A percentile compares a stretch with the other conserved stretches of the same genome.
Evolutionary conservation across 2,797 vertebrate species (phyloP).

Genomic region (Carcharodon carcharias): DNA sequence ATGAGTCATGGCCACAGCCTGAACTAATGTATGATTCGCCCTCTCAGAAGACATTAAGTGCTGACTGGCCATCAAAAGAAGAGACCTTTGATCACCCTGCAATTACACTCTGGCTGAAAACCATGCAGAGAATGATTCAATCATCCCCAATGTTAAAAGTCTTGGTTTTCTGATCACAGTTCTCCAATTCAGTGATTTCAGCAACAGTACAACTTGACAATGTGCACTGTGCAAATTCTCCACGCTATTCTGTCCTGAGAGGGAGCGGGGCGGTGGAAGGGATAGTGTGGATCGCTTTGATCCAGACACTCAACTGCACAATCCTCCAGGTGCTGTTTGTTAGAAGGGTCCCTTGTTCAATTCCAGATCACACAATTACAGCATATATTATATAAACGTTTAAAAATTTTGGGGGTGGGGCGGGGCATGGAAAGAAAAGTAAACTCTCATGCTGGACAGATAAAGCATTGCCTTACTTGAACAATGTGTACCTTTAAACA

Average conservation of each 20-base stretch:
- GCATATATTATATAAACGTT: background rate
- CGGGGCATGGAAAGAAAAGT: background rate
- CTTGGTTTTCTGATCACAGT: background rate
- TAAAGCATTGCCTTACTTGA: background rate
- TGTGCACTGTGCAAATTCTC: background rate
- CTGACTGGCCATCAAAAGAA: background rate
- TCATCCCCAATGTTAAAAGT: background rate
- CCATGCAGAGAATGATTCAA: background rate
- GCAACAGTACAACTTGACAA: background rate
- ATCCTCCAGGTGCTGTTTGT: background rate
- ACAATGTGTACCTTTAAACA: background rate
- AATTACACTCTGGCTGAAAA: background rate
- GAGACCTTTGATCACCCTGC: background rate
- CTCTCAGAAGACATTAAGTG: background rate
- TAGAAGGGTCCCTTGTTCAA: background rate
- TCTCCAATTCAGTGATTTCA: background rate
- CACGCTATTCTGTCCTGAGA: background rate
- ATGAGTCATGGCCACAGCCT: constrained; percentile 54
- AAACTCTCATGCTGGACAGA: background rate
- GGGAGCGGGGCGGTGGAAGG: background rate
- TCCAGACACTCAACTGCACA: background rate
- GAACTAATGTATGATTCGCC: background rate
- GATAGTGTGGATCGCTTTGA: background rate
- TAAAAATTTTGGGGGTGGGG: background rate
- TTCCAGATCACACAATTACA: background rate